phyloP scores from a whole-genome alignment of 2,113 vertebrate species.

The Oophaga pumilio region DNA sequence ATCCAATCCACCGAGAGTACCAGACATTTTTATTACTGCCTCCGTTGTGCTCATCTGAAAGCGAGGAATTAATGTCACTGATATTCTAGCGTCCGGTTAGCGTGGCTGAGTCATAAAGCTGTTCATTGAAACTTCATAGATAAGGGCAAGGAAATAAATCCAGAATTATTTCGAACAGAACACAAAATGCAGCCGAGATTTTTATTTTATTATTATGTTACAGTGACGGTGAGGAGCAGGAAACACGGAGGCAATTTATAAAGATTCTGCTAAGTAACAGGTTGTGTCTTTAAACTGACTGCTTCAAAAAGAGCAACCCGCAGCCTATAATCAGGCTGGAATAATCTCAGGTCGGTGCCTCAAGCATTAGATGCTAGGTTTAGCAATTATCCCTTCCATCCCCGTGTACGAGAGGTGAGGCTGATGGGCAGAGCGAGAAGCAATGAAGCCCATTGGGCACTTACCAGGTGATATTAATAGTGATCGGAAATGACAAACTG shows the following conservation, averaged over 20 bases:
- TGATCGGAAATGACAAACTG: conserved; percentile 50
- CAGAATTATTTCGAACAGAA: conserved; percentile 30
- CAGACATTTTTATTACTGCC: conserved; percentile 30
- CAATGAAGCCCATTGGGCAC: conserved; percentile 34
- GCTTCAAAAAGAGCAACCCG: conserved; percentile 42
- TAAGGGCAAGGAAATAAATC: conserved; percentile 52
- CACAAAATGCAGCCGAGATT: not conserved
- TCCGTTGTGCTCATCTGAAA: conserved; percentile 1
- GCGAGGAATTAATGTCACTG: conserved; percentile 41
- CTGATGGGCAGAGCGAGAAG: conserved; percentile 39
- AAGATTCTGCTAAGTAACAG: conserved; percentile 32
- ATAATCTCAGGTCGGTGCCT: conserved; percentile 47
- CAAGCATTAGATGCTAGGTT: conserved; percentile 53
- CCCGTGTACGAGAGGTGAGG: conserved; percentile 27
- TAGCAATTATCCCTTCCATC: conserved; percentile 50
- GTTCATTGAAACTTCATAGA: conserved; percentile 41
- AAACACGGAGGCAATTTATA: conserved; percentile 17
- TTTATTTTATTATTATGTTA: conserved; percentile 24
- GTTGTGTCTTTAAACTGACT: conserved; percentile 36
- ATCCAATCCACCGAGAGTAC: conserved; percentile 1
- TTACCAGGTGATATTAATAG: conserved; percentile 50
- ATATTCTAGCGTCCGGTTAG: conserved; percentile 38
- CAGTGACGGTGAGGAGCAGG: conserved; percentile 7
- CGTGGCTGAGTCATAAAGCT: conserved; percentile 44
- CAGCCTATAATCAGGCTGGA: conserved; percentile 53